Conservation (phyloP, 2,797 vertebrate genomes). For the Gallirallus australis region DNA sequence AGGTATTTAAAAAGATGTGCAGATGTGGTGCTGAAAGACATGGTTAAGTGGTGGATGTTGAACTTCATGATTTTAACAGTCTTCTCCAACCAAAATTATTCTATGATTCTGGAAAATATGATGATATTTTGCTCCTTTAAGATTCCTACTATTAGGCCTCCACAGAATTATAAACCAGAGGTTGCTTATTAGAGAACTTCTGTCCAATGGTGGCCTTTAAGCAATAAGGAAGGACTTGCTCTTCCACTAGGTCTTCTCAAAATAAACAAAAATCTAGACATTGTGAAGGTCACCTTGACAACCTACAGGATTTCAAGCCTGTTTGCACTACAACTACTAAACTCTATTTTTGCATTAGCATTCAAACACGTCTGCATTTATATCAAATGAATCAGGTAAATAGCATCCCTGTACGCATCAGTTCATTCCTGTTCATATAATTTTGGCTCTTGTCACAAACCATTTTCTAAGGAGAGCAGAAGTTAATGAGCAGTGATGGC, state of each 20-base stretch:
- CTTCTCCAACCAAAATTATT: too few relatives aligned
- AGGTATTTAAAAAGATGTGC: too few relatives aligned
- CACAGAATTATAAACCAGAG: background rate
- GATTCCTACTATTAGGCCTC: background rate
- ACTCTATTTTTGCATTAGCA: background rate
- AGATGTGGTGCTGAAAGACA: too few relatives aligned
- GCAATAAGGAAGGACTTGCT: background rate
- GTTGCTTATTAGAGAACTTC: background rate
- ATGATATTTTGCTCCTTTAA: background rate
- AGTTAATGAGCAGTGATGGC: background rate
- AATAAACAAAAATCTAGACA: background rate
- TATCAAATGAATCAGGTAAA: background rate
- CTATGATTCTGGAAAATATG: background rate
- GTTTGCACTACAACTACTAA: background rate
- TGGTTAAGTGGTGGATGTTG: too few relatives aligned
- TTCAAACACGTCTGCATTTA: background rate
- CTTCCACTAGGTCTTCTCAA: background rate
- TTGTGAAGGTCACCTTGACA: background rate
- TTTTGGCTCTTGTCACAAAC: background rate
- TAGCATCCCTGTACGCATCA: background rate
- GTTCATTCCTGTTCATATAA: background rate
- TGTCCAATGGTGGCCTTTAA: background rate
- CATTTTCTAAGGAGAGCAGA: background rate
- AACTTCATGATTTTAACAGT: too few relatives aligned
- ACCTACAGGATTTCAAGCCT: background rate